These are phyloP conservation scores for Gavialis gangeticus DNA, from an alignment of 2,113 vertebrate species.

Conservation along the genomic window DNA sequence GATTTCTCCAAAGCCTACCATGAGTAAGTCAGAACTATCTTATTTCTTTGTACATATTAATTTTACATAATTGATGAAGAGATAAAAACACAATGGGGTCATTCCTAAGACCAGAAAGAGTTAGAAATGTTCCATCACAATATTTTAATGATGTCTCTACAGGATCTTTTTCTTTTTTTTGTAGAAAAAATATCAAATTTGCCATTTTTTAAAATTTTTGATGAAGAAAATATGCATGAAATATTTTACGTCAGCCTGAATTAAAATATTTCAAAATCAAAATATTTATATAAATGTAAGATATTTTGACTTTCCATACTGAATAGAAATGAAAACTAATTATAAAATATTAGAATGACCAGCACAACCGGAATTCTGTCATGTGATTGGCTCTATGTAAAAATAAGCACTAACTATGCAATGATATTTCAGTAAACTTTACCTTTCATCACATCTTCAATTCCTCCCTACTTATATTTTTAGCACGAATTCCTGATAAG, in stretches of 20 bases:
- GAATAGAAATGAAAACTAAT: neutral
- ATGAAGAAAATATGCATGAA: neutral
- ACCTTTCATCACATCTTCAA: neutral
- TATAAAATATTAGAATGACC: neutral
- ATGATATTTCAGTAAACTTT: neutral
- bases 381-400: neutral
- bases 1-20: neutral
- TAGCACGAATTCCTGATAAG: neutral
- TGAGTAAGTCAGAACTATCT: neutral
- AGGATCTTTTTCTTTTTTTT: neutral
- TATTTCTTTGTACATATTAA: neutral
- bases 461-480: too few species aligned
- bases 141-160: neutral
- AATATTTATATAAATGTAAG: neutral
- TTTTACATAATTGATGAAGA: neutral
- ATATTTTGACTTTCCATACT: neutral
- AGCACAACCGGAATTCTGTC: neutral
- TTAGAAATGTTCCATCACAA: neutral
- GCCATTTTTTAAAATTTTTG: neutral
- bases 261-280: neutral
- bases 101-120: neutral
- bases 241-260: neutral
- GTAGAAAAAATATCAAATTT: rapidly evolving
- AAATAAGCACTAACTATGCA: neutral
- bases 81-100: neutral